Evolutionary conservation across 1,140 invertebrate genomes (phyloP).

Genomic region (Drosophila melanica): DNA sequence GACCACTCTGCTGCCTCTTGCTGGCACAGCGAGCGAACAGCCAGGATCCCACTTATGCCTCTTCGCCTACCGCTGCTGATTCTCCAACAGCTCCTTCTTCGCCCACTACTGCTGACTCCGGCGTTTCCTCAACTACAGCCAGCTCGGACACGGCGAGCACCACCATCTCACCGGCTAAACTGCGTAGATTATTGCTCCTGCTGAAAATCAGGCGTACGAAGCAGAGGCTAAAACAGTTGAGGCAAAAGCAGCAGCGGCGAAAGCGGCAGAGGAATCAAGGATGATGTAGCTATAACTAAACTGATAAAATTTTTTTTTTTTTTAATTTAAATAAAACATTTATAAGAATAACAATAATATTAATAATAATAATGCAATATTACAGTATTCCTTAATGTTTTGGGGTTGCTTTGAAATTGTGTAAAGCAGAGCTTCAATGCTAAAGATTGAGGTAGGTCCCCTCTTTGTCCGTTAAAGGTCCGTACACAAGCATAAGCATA

Average conservation of each 20-base stretch:
- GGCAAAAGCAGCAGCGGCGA: not conserved
- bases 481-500: slow-evolving; percentile 22
- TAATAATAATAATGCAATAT: too few relatives aligned
- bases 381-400: too few relatives aligned
- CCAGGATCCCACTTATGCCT: not conserved
- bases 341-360: too few relatives aligned
- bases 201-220: not conserved
- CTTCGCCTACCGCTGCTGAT: too few relatives aligned
- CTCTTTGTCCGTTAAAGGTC: slow-evolving; percentile 15
- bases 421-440: not conserved
- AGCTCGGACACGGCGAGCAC: not conserved
- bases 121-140: not conserved
- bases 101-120: too few relatives aligned
- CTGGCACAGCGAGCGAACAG: not conserved
- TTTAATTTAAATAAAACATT: too few relatives aligned
- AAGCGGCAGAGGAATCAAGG: not conserved
- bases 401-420: too few relatives aligned
- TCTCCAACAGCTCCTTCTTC: too few relatives aligned
- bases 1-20: not conserved
- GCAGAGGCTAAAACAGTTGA: not conserved
- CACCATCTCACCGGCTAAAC: not conserved
- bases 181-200: not conserved
- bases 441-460: slow-evolving; percentile 42
- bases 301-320: too few relatives aligned
- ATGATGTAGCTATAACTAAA: too few relatives aligned